A percentile compares a stretch with the other conserved stretches of the same genome.
phyloP scores from a whole-genome alignment of 2,113 vertebrate genomes.

The Mastomys natalensis region DNA sequence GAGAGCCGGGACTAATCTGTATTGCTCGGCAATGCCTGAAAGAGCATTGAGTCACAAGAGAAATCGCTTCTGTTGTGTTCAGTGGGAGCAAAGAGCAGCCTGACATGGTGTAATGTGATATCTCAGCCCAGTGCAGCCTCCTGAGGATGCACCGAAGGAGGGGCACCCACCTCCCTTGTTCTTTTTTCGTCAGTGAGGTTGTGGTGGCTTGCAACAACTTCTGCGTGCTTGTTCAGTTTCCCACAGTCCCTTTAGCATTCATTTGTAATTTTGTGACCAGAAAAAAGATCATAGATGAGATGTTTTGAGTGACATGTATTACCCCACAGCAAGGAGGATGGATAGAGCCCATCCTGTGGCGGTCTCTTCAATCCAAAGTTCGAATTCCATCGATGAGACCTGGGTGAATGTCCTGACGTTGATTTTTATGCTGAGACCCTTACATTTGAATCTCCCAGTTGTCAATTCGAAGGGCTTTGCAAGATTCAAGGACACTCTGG shows the following conservation, averaged over 20 bases:
- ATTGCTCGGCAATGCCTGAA: not conserved
- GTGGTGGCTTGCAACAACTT: not conserved
- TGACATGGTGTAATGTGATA: fast-evolving
- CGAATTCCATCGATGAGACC: not conserved
- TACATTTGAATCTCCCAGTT: not conserved
- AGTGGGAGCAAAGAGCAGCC: not conserved
- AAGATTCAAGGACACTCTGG: not conserved
- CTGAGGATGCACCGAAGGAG: not conserved
- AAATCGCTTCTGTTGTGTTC: not conserved
- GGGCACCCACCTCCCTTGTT: fast-evolving
- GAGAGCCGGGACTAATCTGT: not conserved
- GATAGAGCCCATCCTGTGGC: no score
- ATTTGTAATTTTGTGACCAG: not conserved
- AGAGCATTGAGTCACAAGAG: not conserved
- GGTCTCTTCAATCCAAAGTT: no score
- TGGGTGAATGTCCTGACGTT: not conserved
- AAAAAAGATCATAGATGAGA: not conserved
- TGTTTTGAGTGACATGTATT: not conserved
- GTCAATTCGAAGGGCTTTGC: not conserved
- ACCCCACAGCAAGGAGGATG: fast-evolving
- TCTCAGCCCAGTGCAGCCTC: not conserved
- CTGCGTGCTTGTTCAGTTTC: not conserved
- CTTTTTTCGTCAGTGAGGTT: not conserved
- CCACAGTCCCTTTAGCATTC: not conserved
- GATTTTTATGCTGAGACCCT: not conserved